Evolutionary conservation across 2,797 vertebrate genomes (phyloP), one percentile per base, ranked within the genome.

Genomic region (Scomberomorus guttatus): DNA sequence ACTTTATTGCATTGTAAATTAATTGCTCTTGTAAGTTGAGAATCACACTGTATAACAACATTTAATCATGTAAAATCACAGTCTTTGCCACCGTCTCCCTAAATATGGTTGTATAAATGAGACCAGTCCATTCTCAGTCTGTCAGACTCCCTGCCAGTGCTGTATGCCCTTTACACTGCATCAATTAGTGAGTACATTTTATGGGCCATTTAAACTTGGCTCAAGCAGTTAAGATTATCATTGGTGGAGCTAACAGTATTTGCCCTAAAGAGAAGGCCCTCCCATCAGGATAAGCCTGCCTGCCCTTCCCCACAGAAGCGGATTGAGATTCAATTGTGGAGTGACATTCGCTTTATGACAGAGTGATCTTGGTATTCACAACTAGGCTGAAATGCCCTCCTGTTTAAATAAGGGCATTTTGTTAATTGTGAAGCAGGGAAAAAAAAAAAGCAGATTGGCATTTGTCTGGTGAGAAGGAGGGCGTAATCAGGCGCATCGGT

Each of bases 161-260:
- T 81, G 46, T 46, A 55, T 91, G 83, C 81, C 90, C 88, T 92
- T 91, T 91, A 90, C 89, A 92, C 86, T 82, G 84, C 79, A 90
- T 93, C 90, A 94, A 92, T 94, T 94, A 93, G 90, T 77, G 60
- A 84, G 68, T 88, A 93, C 85, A 91, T 93, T 93, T 92, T 89
- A 93, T 88, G 89, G 90, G 44, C 89, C 86, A 93, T 93, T 93
- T 91, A 90, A 91, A 91, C 85, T 93, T 92, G 90, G 91, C 90
- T 93, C 72, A 44, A 83, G 79, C 86, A 63, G 78, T 89, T 91
- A 79, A 87, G 82, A 89, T 88, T 85, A 91, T 90, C 85, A 89
- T 24, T 84, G 79, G 72, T 58, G 79, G 72, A 72, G 89, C 82
- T 81, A 81, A 91, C 83, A 67, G 71, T 82, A 69, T 91, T 85